Base-by-base conservation (phyloP, 2,888 invertebrate genomes). In the Oscheius myriophilus region DNA sequence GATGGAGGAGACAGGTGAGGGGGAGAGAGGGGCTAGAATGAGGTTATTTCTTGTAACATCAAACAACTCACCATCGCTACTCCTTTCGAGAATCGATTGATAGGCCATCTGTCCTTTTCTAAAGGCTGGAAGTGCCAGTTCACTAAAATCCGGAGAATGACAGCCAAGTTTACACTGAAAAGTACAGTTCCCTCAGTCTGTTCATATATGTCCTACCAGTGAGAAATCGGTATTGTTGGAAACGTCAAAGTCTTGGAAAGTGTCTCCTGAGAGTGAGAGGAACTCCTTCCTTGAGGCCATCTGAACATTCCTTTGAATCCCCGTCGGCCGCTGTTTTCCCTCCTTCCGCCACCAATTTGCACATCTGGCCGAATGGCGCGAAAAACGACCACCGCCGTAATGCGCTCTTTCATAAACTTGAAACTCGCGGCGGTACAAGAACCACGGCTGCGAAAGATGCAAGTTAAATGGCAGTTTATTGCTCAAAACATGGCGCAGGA, bases 141-240 rank as follows among this genome's bases (percentile, higher is more conserved):
- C 77, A 21, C 65, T 73, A 69, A 75, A 75, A 57, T 71, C 70
- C 23, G 77, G 74, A 54, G 72, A 72, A 59, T 71, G 73, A 66
- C 77, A 78, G 59, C 77, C 77, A 33, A 78, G 61, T 70, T 78
- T 78, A 65, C 77, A 78, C 75, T 77, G 68, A 55, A 77, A 75
- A 41, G 2, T 12, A 41, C 18, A 2, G 14, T 55, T 55, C n/a
- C 14, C 23, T 46, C 21, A 54, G 42, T 25, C 42, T n/a, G 59
- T 39, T 16, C 43, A 43, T 41, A 26, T 11, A n/a, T 12, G 12
- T 51, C 71, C 69, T 53, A 77, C 76, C 76, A 77, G 57, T 53
- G 72, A 72, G 66, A 77, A 77, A 51, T 77, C 72, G 45, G 75
- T 75, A 42, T 75, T 77, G 66, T 77, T 75, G 33, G 64, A 63